Conservation (phyloP, 2,888 invertebrate genomes). For the Dichetophora obliterata region DNA sequence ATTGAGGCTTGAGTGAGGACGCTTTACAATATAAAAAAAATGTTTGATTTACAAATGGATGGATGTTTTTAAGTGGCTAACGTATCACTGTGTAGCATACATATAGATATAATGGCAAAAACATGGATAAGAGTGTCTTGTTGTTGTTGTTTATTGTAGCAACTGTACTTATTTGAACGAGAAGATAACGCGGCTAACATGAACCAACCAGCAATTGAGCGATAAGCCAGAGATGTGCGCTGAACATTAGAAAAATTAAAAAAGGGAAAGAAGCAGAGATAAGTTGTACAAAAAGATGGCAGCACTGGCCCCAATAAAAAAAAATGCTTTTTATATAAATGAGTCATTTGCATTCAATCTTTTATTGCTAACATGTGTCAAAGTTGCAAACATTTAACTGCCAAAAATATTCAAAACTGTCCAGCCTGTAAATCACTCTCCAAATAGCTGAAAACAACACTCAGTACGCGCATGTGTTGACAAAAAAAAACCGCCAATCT, state of each 20-base stretch:
- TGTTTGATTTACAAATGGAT: background rate
- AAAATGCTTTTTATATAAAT: background rate
- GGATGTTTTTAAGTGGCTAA: background rate
- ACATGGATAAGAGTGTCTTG: background rate
- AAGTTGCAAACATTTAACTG: no score
- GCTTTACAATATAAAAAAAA: no score
- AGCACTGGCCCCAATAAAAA: background rate
- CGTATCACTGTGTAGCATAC: background rate
- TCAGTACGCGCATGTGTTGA: background rate
- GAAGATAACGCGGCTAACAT: slow-evolving; percentile 29
- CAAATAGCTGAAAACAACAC: background rate
- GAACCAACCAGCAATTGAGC: background rate
- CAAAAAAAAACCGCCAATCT: no score
- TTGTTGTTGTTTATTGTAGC: background rate
- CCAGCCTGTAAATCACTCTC: background rate
- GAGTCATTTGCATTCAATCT: no score
- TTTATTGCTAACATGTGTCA: no score
- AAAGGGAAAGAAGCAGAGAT: background rate
- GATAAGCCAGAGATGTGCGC: background rate
- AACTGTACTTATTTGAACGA: slow-evolving; percentile 29
- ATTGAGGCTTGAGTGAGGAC: background rate
- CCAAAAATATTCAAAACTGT: no score
- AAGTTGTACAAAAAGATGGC: background rate
- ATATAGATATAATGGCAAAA: background rate
- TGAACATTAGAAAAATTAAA: background rate